phyloP scores from a whole-genome alignment of 2,888 invertebrate species.

The Heliconius sara region DNA sequence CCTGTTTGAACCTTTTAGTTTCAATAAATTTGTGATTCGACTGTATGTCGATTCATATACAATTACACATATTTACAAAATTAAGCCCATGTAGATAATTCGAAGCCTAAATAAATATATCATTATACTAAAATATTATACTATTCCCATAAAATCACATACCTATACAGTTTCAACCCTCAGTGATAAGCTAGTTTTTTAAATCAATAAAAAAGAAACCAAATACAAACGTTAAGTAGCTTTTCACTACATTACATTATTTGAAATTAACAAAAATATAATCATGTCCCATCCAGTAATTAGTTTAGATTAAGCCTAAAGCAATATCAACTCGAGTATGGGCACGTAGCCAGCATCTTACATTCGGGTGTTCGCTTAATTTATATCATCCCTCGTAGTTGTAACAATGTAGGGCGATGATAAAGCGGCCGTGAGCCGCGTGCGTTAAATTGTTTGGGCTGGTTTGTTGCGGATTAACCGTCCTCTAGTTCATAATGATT shows the following conservation, averaged over 20 bases:
- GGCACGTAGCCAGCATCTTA: conserved; percentile 75
- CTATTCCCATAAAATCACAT: too few species aligned
- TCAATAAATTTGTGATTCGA: too few species aligned
- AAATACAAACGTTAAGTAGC: neutral
- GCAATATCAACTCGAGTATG: conserved; percentile 17
- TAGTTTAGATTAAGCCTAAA: neutral
- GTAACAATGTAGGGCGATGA: conserved; percentile 68
- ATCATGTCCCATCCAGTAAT: neutral
- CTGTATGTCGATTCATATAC: too few species aligned
- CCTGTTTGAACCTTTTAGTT: too few species aligned
- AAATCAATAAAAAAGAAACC: too few species aligned
- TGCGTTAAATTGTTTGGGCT: conserved; percentile 61
- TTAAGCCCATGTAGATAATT: too few species aligned
- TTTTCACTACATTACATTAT: neutral
- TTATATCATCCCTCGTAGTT: conserved; percentile 68
- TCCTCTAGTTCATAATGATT: conserved; percentile 29
- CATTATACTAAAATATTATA: too few species aligned
- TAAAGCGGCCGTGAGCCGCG: conserved; percentile 58
- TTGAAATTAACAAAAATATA: neutral
- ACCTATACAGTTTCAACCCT: too few species aligned
- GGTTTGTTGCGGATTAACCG: conserved; percentile 39
- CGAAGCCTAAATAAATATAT: too few species aligned
- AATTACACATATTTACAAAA: too few species aligned
- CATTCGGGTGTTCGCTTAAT: conserved; percentile 67
- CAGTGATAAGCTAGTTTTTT: too few species aligned